Conservation (phyloP, 2,113 vertebrate genomes). For the Dinomys branickii region DNA sequence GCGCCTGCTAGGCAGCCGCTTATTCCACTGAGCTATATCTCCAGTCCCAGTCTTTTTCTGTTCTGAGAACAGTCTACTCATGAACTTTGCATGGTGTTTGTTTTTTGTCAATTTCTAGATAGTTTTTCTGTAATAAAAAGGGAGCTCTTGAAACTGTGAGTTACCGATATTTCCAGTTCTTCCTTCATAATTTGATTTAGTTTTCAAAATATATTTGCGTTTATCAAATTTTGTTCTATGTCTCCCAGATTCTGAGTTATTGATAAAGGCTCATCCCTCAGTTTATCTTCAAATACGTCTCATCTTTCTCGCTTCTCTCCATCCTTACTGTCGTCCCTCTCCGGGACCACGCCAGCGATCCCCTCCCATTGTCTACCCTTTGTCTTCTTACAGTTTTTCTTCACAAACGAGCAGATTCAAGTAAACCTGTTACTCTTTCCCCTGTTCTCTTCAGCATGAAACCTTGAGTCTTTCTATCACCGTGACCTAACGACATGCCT, state of each 20-base stretch:
- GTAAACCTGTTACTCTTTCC: neutral
- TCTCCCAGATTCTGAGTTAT: neutral
- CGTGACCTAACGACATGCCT: neutral
- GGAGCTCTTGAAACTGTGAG: neutral
- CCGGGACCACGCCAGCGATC: neutral
- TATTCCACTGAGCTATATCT: too few species aligned
- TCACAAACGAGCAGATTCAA: neutral
- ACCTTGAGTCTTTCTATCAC: neutral
- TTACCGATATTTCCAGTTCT: neutral
- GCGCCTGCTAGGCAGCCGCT: too few species aligned
- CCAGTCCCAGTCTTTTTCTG: neutral
- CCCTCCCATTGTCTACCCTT: neutral
- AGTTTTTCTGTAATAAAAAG: neutral
- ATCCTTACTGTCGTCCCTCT: neutral
- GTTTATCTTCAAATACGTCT: neutral
- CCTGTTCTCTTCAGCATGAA: neutral
- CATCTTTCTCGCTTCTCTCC: neutral
- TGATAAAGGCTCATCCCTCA: neutral
- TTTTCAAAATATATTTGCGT: neutral
- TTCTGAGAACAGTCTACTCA: neutral
- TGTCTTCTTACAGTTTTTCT: neutral
- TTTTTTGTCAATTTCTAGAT: neutral
- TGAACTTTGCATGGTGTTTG: neutral
- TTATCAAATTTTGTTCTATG: neutral
- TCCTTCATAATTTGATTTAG: neutral